Percentiles rank a stretch among this genome's conserved stretches.
These are phyloP conservation scores for Alitta virens DNA, from an alignment of 2,888 invertebrate species.

Conservation along the genomic window DNA sequence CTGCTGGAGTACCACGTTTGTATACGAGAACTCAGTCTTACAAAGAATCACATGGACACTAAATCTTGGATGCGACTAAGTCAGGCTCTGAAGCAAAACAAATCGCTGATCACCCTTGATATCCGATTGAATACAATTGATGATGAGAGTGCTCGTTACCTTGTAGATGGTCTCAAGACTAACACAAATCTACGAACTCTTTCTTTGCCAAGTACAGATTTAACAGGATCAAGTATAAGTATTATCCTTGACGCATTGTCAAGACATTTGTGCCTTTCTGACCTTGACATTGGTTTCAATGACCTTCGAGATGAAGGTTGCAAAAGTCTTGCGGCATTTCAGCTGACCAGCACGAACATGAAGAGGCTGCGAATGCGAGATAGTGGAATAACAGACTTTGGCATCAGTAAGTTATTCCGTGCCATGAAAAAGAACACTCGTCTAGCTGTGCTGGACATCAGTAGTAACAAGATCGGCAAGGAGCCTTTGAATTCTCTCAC, in stretches of 20 bases:
- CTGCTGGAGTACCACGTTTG: conserved; percentile 41
- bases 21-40: conserved; percentile 47
- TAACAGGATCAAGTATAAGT: conserved; percentile 39
- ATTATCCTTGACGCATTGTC: conserved; percentile 36
- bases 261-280: conserved; percentile 36
- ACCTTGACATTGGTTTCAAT: conserved; percentile 53
- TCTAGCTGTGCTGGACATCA: conserved; percentile 46
- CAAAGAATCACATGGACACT: conserved; percentile 44
- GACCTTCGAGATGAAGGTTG: conserved; percentile 47
- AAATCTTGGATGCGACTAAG: conserved; percentile 38
- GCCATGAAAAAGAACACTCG: conserved; percentile 41
- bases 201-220: conserved; percentile 47
- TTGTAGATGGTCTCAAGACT: conserved; percentile 38
- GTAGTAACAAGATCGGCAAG: conserved; percentile 47
- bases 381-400: conserved; percentile 43
- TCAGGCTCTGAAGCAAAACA: conserved; percentile 35
- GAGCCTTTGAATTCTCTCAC: conserved; percentile 41
- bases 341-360: conserved; percentile 38
- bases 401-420: conserved; percentile 44
- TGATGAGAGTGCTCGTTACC: conserved; percentile 37
- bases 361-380: conserved; percentile 46
- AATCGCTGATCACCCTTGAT: conserved; percentile 41
- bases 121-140: conserved; percentile 47
- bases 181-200: conserved; percentile 39
- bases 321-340: conserved; percentile 38